phyloP scores from a whole-genome alignment of 2,888 invertebrate species.

The Bugula neritina region DNA sequence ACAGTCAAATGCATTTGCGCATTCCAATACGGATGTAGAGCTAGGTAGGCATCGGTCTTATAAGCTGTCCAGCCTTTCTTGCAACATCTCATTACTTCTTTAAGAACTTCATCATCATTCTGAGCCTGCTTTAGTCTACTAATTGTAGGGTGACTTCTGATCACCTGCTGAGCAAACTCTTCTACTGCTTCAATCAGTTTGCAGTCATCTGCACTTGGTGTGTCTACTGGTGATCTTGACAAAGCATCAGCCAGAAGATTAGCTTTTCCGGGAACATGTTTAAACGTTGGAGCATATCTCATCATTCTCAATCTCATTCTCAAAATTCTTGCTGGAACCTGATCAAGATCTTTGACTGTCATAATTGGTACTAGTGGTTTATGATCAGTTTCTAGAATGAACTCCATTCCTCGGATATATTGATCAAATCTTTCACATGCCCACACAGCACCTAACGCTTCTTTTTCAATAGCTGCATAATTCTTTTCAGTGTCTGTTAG shows the following conservation, averaged over 20 bases:
- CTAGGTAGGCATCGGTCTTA: not conserved
- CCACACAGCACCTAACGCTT: not conserved
- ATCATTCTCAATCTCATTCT: slow-evolving; percentile 18
- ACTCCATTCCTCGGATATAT: not conserved
- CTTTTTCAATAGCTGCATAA: not conserved
- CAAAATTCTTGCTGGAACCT: slow-evolving; percentile 1
- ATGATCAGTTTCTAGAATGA: not conserved
- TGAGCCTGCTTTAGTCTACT: slow-evolving; percentile 1
- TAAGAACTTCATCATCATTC: not conserved
- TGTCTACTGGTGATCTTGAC: not conserved
- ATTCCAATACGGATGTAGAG: slow-evolving; percentile 9
- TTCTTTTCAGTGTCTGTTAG: not conserved
- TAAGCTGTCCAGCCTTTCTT: slow-evolving; percentile 10
- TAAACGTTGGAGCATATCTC: not conserved
- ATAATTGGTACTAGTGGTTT: not conserved
- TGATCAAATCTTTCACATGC: slow-evolving; percentile 12
- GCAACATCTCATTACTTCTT: not conserved
- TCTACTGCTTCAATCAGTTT: slow-evolving; percentile 17
- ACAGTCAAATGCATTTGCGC: not conserved
- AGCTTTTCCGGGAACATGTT: not conserved
- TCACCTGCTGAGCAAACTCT: not conserved
- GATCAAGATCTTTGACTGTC: slow-evolving; percentile 7
- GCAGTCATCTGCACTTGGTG: not conserved
- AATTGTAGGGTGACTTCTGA: not conserved
- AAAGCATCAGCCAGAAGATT: slow-evolving; percentile 4